These are phyloP conservation scores for Diaperis boleti DNA, from an alignment of 2,888 invertebrate genomes.

Conservation along the genomic window DNA sequence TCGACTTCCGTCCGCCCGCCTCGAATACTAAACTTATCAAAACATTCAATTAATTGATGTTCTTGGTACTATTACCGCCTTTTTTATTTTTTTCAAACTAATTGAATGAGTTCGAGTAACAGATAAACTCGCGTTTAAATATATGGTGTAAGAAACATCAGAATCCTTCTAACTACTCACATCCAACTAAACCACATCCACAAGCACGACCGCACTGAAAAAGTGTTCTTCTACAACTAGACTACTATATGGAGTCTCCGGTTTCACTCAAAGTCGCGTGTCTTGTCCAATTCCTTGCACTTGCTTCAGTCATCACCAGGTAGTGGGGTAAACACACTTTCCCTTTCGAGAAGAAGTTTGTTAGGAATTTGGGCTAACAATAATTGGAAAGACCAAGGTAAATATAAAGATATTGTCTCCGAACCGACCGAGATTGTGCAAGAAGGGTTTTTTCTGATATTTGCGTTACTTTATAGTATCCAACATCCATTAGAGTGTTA, in stretches of 20 bases:
- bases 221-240: conserved; percentile 42
- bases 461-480: not conserved
- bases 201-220: conserved; percentile 42
- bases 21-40: conserved; percentile 3
- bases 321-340: conserved; percentile 48
- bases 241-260: conserved; percentile 29
- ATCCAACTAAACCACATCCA: conserved; percentile 46
- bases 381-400: not conserved
- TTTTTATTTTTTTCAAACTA: not conserved
- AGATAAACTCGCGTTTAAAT: not conserved
- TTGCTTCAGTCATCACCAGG: conserved; percentile 44
- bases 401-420: too few species aligned
- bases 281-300: conserved; percentile 46
- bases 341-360: conserved; percentile 44
- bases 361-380: not conserved
- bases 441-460: not conserved
- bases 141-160: not conserved
- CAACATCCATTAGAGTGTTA: not conserved
- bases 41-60: conserved; percentile 7
- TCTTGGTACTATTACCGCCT: not conserved
- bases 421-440: too few species aligned
- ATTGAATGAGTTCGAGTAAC: not conserved
- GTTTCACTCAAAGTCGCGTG: conserved; percentile 45
- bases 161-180: conserved; percentile 42
- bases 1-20: not conserved